phyloP scores from a whole-genome alignment of 2,888 invertebrate species.

The Beris chalybata region DNA sequence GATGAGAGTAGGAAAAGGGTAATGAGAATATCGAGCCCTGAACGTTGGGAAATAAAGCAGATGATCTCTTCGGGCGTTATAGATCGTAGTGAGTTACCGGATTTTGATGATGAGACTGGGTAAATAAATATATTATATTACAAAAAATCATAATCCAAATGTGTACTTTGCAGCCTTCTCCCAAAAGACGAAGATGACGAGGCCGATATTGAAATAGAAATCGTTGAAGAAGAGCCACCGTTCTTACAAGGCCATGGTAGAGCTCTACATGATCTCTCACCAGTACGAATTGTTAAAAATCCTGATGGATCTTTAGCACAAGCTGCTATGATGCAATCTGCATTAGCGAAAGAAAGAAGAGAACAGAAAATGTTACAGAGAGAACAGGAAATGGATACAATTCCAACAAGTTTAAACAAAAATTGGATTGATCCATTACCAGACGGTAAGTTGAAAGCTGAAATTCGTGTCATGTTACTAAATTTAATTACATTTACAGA shows the following conservation, averaged over 20 bases:
- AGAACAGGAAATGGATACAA: constrained; percentile 86
- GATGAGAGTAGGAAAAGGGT: constrained; percentile 81
- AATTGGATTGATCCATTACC: constrained; percentile 97
- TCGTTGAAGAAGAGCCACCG: constrained; percentile 98
- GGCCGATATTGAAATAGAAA: constrained; percentile 96
- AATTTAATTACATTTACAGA: constrained; percentile 49
- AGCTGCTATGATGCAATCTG: constrained; percentile 99
- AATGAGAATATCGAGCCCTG: constrained; percentile 92
- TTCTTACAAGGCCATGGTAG: constrained; percentile 94
- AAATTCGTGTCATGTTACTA: neutral
- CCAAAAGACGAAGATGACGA: constrained; percentile 93
- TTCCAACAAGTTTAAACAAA: constrained; percentile 81
- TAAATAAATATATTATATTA: constrained; percentile 48
- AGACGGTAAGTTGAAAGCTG: constrained; percentile 59
- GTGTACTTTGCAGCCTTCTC: constrained; percentile 58
- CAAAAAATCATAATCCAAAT: neutral
- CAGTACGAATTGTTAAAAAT: constrained; percentile 95
- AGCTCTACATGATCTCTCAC: constrained; percentile 87
- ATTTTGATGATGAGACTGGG: constrained; percentile 97
- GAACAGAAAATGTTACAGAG: constrained; percentile 96
- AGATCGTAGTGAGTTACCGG: constrained; percentile 91
- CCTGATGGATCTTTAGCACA: constrained; percentile 98
- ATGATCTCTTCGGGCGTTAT: constrained; percentile 92
- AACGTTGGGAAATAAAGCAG: constrained; percentile 97
- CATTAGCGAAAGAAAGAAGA: constrained; percentile 93